Percentiles rank a stretch among this genome's conserved stretches.
phyloP scores from a whole-genome alignment of 2,797 vertebrate genomes.

The Atherinosoma microstoma region DNA sequence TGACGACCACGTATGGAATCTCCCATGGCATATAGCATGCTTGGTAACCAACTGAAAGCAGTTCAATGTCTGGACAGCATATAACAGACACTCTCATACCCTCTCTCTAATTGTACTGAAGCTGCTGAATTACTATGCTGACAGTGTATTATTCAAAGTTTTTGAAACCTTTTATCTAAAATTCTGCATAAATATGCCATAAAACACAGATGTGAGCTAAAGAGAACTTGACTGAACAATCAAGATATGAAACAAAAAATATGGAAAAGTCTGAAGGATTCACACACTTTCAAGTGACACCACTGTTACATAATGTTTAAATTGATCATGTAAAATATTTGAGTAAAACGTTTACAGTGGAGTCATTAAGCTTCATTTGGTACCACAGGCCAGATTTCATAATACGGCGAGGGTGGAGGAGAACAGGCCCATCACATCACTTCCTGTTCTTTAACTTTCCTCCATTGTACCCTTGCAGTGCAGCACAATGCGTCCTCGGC shows the following conservation, averaged over 20 bases:
- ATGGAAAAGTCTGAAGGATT: not conserved
- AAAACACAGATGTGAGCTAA: not conserved
- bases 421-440: conserved; percentile 37
- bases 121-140: not conserved
- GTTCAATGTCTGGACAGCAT: too few species aligned
- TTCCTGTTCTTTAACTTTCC: conserved; percentile 67
- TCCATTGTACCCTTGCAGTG: conserved; percentile 52
- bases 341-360: not conserved
- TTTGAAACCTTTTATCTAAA: too few species aligned
- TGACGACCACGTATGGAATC: too few species aligned
- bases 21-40: too few species aligned
- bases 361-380: not conserved
- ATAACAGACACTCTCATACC: too few species aligned
- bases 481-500: conserved; percentile 58
- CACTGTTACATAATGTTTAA: too few species aligned
- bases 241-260: not conserved
- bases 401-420: conserved; percentile 31
- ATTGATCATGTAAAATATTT: not conserved
- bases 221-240: not conserved
- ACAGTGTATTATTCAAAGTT: too few species aligned
- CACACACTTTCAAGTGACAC: not conserved
- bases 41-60: too few species aligned
- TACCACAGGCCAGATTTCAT: conserved; percentile 27
- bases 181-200: not conserved
- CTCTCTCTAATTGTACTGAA: not conserved